Evolutionary conservation across 1,140 invertebrate genomes (phyloP), one percentile per base, ranked within the genome.

Genomic region (Drosophila micromelanica): DNA sequence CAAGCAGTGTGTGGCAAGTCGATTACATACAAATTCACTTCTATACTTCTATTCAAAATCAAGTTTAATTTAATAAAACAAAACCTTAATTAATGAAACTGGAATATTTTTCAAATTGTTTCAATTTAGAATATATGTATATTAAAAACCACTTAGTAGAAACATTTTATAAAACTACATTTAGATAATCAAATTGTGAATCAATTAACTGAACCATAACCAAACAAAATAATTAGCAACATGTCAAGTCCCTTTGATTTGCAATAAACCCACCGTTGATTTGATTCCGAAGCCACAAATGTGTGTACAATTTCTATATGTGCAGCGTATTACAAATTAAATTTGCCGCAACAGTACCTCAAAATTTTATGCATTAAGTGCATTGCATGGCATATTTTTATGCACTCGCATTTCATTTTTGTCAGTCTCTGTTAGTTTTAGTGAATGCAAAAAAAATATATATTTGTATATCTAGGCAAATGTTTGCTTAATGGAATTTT

Each of bases 401-500:
- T 42, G 30, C 51, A 55, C 40, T 55, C 11, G 30, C 15, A 48
- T 48, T 67, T 27, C n/a, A 49, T 37, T 12, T 17, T 56, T 61
- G 23, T 35, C 43, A 45, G 15, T 8, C 13, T 48, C 27, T 40
- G 59, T 57, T 48, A 48, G 60, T 51, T 59, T 65, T 49, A 42
- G 23, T 3, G 37, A 30, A 17, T 15, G 32, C 32, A 46, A 13
- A 49, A 64, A 61, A 49, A 37, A 17, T 17, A 17, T 17, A 17
- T 17, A 17, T 17, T 1, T 17, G 17, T 17, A 17, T 17, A 17
- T 1, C 32, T 42, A 0, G 30, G 46, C 46, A 76, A 78, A 76
- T 76, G 72, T 78, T 67, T 76, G 40, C n/a, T 55, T 59, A 78
- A 62, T 65, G 73, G 40, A 35, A 54, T 75, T 75, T 78, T 45